A percentile compares a stretch with the other conserved stretches of the same genome.
Evolutionary conservation across 2,888 invertebrate genomes (phyloP).

Genomic region (Gonocerus acuteangulatus): DNA sequence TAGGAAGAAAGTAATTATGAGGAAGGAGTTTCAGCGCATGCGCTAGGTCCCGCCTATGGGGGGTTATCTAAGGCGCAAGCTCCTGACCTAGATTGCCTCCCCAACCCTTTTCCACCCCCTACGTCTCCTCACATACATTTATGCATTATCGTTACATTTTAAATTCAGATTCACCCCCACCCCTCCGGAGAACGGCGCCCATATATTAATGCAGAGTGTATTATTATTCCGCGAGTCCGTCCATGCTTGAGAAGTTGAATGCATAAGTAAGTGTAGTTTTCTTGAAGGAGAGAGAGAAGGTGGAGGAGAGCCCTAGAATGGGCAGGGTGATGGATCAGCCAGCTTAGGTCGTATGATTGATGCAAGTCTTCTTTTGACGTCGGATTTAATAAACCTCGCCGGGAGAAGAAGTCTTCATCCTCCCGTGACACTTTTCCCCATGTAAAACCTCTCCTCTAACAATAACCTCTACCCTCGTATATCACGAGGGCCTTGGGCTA

Average conservation of each 20-base stretch:
- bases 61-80: slow-evolving; percentile 16
- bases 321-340: slow-evolving; percentile 37
- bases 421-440: slow-evolving; percentile 23
- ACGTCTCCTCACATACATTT: slow-evolving; percentile 47
- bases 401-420: slow-evolving; percentile 19
- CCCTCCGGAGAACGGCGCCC: slow-evolving; percentile 43
- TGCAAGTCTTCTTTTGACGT: slow-evolving; percentile 33
- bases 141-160: slow-evolving; percentile 46
- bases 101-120: slow-evolving; percentile 33
- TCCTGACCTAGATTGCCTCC: slow-evolving; percentile 12
- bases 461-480: background rate
- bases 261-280: slow-evolving; percentile 39
- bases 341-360: slow-evolving; percentile 36
- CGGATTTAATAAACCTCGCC: slow-evolving; percentile 2
- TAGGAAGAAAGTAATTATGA: slow-evolving; percentile 14
- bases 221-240: slow-evolving; percentile 43
- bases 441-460: background rate
- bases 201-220: slow-evolving; percentile 52
- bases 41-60: slow-evolving; percentile 24
- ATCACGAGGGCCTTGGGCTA: slow-evolving; percentile 3
- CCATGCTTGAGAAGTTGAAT: slow-evolving; percentile 39
- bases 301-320: background rate
- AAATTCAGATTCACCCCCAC: slow-evolving; percentile 47
- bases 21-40: slow-evolving; percentile 8
- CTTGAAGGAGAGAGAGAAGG: slow-evolving; percentile 21